Conservation (phyloP, 2,888 invertebrate species). For the Drosophila kokeensis region DNA sequence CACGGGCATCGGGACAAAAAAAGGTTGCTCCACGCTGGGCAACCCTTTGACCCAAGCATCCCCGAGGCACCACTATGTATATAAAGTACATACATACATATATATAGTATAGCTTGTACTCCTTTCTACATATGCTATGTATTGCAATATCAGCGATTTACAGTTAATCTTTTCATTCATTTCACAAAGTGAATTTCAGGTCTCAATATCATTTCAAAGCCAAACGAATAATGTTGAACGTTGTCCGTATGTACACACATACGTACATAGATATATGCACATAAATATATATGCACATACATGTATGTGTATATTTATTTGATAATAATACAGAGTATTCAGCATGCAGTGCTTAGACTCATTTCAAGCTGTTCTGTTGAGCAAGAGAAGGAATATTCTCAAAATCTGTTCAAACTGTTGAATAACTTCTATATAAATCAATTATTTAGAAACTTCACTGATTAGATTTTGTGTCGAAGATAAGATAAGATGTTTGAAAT, state of each 20-base stretch:
- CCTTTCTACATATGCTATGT: conserved; percentile 43
- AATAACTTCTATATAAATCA: neutral
- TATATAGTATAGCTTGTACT: conserved; percentile 24
- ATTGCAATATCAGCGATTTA: conserved; percentile 47
- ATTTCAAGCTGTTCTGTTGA: neutral
- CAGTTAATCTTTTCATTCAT: conserved; percentile 48
- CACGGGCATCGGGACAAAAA: conserved; percentile 38
- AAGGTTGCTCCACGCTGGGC: conserved; percentile 40
- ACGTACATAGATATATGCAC: neutral
- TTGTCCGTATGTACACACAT: neutral
- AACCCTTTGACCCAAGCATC: conserved; percentile 35
- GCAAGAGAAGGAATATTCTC: neutral
- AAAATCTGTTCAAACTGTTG: neutral
- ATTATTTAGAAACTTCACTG: neutral
- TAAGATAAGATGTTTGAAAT: neutral
- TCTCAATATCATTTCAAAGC: conserved; percentile 6
- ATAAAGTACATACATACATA: neutral
- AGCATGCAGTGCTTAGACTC: neutral
- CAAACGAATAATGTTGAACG: neutral
- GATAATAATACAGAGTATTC: neutral
- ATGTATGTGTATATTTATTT: neutral
- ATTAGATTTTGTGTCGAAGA: neutral
- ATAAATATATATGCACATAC: neutral
- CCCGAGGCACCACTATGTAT: conserved; percentile 4
- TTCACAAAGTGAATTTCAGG: conserved; percentile 26